Conservation (phyloP, 2,113 vertebrate species). For the Dasypus novemcinctus region DNA sequence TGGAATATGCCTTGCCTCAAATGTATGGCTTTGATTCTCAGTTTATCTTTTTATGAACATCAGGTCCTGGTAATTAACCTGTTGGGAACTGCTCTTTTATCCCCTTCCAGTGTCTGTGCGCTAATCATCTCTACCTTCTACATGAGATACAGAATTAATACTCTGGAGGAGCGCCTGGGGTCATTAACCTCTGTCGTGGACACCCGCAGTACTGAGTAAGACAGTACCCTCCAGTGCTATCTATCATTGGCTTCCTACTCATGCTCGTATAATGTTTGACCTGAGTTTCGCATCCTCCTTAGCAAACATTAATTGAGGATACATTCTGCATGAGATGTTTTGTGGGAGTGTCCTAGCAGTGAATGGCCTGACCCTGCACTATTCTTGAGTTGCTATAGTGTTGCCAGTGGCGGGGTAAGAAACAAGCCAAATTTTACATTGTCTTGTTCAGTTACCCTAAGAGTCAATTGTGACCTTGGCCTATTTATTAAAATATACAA, state of each 20-base stretch:
- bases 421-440: neutral
- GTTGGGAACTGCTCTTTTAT: neutral
- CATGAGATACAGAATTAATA: constrained; percentile 91
- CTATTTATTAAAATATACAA: neutral
- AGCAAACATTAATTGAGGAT: neutral
- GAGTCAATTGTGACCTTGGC: neutral
- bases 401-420: neutral
- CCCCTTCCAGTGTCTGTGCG: constrained; percentile 87
- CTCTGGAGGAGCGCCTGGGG: constrained; percentile 89
- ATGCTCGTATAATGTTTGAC: neutral
- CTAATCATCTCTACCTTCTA: constrained; percentile 93
- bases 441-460: neutral
- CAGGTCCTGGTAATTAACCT: neutral
- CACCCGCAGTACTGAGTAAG: constrained; percentile 87
- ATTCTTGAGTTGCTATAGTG: neutral
- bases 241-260: neutral
- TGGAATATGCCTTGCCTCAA: neutral
- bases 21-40: neutral
- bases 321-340: neutral
- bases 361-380: neutral
- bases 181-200: constrained; percentile 85
- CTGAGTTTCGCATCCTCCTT: neutral
- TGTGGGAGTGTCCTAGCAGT: neutral
- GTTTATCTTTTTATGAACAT: neutral
- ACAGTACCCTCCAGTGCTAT: neutral